These are phyloP conservation scores for Mormyrus proboscirostris DNA, from an alignment of 2,797 vertebrate species.

Conservation along the genomic window DNA sequence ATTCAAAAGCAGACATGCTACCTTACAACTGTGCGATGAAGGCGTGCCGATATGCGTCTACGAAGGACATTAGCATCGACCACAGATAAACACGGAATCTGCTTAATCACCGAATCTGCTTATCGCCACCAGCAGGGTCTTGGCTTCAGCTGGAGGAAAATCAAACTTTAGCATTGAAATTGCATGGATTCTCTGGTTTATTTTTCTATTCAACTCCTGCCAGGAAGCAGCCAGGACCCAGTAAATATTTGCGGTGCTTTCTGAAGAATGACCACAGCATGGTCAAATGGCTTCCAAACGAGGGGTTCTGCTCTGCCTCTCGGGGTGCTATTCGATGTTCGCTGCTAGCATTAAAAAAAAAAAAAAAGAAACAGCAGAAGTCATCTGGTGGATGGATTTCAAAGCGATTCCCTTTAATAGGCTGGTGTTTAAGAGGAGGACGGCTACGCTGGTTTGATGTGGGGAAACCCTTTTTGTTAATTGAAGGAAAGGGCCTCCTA, in stretches of 20 bases:
- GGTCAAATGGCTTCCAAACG: constrained; percentile 66
- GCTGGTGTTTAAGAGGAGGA: constrained; percentile 37
- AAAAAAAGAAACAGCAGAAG: constrained; percentile 30
- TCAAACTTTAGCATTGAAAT: constrained; percentile 21
- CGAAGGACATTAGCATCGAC: background rate
- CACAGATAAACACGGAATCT: background rate
- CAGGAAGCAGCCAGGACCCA: constrained; percentile 54
- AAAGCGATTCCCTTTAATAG: constrained; percentile 32
- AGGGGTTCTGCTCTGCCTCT: constrained; percentile 51
- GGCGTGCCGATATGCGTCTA: background rate
- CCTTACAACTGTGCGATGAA: background rate
- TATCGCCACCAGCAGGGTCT: background rate
- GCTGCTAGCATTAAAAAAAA: constrained; percentile 8
- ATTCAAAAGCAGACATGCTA: constrained; percentile 9
- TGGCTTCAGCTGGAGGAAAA: constrained; percentile 14
- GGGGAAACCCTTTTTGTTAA: constrained; percentile 58
- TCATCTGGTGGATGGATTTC: constrained; percentile 44
- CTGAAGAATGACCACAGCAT: constrained; percentile 61
- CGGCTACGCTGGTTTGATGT: constrained; percentile 50
- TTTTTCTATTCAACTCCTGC: constrained; percentile 31
- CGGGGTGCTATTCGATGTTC: constrained; percentile 53
- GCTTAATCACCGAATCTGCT: background rate
- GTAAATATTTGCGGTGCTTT: constrained; percentile 71
- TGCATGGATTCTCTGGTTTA: constrained; percentile 33
- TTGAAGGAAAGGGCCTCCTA: constrained; percentile 40